Conservation (phyloP, 2,797 vertebrate genomes). For the Fistularia commersonii region DNA sequence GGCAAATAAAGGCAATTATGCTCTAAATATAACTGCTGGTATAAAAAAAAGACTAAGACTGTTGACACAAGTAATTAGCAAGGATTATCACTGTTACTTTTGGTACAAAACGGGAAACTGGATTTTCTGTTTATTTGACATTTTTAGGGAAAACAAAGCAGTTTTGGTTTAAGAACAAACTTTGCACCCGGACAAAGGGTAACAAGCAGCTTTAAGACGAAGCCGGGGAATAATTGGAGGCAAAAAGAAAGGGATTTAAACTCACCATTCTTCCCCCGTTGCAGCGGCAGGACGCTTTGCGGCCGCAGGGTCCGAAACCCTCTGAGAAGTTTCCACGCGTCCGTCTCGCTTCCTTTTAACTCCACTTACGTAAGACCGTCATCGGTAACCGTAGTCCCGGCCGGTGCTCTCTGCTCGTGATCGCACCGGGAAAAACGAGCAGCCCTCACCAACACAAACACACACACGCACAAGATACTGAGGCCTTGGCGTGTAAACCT, state of each 20-base stretch:
- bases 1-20: too few relatives aligned
- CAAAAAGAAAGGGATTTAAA: neutral
- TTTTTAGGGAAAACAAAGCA: too few relatives aligned
- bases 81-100: too few relatives aligned
- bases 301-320: conserved; percentile 13
- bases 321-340: conserved; percentile 24
- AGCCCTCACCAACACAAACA: conserved; percentile 23
- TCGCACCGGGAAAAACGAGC: conserved; percentile 54
- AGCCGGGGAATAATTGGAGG: neutral
- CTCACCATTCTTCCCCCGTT: conserved; percentile 37
- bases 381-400: conserved; percentile 44
- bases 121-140: too few relatives aligned
- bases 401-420: conserved; percentile 25
- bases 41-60: too few relatives aligned
- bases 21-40: too few relatives aligned
- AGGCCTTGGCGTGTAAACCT: conserved; percentile 58
- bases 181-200: too few relatives aligned
- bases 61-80: too few relatives aligned
- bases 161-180: too few relatives aligned
- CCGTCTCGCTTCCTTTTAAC: conserved; percentile 12
- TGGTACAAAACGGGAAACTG: too few relatives aligned
- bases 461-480: conserved; percentile 4
- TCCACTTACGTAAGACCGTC: conserved; percentile 39
- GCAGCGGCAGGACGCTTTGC: conserved; percentile 1
- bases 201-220: neutral